Conservation (phyloP, 2,113 vertebrate genomes). For the Telmatochromis sp. region DNA sequence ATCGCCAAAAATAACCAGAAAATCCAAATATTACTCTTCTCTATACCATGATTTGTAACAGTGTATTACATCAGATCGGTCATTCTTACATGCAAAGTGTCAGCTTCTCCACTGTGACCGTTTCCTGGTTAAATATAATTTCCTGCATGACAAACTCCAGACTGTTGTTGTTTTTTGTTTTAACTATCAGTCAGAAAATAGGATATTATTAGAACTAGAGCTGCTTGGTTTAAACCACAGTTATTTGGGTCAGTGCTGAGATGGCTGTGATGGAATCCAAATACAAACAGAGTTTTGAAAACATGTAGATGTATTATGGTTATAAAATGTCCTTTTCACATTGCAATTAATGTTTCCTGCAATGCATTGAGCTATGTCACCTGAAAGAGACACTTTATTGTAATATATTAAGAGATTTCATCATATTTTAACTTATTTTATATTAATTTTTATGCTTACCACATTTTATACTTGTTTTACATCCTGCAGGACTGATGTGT, state of each 20-base stretch:
- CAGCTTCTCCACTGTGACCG: background rate
- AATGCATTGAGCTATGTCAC: background rate
- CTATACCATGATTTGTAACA: background rate
- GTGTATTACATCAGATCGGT: background rate
- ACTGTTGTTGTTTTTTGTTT: background rate
- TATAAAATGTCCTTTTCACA: background rate
- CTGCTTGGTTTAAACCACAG: background rate
- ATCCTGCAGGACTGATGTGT: background rate
- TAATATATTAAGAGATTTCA: background rate
- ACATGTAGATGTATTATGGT: background rate
- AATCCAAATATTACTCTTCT: background rate
- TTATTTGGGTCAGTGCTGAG: background rate
- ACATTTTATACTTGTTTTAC: background rate
- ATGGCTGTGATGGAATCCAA: background rate
- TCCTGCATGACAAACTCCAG: background rate
- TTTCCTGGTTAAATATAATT: background rate
- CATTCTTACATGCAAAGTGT: background rate
- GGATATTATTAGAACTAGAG: background rate
- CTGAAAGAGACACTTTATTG: background rate
- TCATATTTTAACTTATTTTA: background rate
- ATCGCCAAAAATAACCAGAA: background rate
- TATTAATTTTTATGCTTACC: background rate
- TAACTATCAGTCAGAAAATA: background rate
- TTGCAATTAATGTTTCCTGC: background rate
- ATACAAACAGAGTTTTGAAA: background rate